Evolutionary conservation across 2,888 invertebrate species (phyloP), one percentile per base, ranked within the genome.

Genomic region (Cancer borealis): DNA sequence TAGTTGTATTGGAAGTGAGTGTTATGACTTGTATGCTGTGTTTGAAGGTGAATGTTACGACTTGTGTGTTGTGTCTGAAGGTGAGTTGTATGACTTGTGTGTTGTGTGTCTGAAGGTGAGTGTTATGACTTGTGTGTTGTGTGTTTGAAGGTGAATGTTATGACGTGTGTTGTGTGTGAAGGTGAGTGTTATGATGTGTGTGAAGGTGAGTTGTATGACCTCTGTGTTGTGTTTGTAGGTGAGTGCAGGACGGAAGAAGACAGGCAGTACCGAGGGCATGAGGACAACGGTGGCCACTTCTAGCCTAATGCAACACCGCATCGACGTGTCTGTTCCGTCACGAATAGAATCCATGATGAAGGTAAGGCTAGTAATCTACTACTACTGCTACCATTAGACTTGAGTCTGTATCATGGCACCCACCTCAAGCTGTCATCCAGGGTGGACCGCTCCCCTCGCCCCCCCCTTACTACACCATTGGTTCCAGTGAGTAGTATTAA

Each of bases 241-340:
- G 0, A 98, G 97, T 96, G 99, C 98, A 96, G 96, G 97, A 12
- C 97, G 97, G 96, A 99, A 99, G 97, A 98, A 98, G 96, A 97
- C 98, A 0, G 98, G 98, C 95, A 99, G 99, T 87, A 98, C 99
- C 0, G 97, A 97, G 92, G 99, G 99, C 3, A 99, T 99, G 99
- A 97, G 98, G 96, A 97, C 97, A 93, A 97, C 98, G 93, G 97
- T 98, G 0, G 97, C 97, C 95, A 99, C 99, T 0, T 99, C 99
- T 14, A 97, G 98, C 39, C 97, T 99, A 92, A 97, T 99, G 26
- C 97, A 98, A 96, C 97, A 98, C 96, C 97, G 99, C 95, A 97
- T 98, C 10, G 96, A 97, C 91, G 96, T 97, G 92, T 97, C 98
- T 96, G 98, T 99, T 2, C 98, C 98, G 0, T 96, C 97, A 96